Evolutionary conservation across 2,113 vertebrate genomes (phyloP), one percentile per base, ranked within the genome.

Genomic region (Corythoichthys haematopterus): DNA sequence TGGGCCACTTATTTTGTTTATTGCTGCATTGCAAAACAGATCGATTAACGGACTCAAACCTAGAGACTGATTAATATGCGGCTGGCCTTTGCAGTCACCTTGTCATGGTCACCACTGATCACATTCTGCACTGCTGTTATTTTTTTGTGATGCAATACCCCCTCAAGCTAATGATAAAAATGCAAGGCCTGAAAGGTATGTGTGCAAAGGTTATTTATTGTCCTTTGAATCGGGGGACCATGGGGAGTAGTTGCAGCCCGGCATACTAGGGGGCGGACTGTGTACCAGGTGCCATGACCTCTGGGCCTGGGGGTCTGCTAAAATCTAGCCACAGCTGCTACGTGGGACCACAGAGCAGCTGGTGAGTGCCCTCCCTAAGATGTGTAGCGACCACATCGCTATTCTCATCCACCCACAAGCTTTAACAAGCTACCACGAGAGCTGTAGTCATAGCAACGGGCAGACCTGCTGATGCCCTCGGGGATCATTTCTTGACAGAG

Each of bases 361-460:
- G 71, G 65, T 66, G 56, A 48, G 64, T 28, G 20, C 64, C 53
- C 48, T 66, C 55, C 13, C 56, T 64, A 20, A 16, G 64, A 64
- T 45, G 43, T 38, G 43, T 55, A 69, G 73, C 20, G 36, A 50
- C 77, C 76, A 70, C 79, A 84, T 87, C 78, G 48, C 83, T 80
- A 84, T 84, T 85, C 82, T 74, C 78, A 75, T 83, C 79, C 85
- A 80, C 80, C 86, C 77, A 81, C 84, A 61, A 80, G 75, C 79
- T 75, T 68, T 12, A 12, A 47, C 33, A n/a, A 62, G 71, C 70
- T 51, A 65, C 65, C 64, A 45, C 2, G 7, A 69, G 71, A 59
- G 78, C 72, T 2, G 90, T 91, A 77, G 82, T 76, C 88, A 92
- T 92, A 84, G 90, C 80, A 90, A 91, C 89, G 11, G 36, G 55